Conservation (phyloP, 2,113 vertebrate genomes). For the Elgaria multicarinata region DNA sequence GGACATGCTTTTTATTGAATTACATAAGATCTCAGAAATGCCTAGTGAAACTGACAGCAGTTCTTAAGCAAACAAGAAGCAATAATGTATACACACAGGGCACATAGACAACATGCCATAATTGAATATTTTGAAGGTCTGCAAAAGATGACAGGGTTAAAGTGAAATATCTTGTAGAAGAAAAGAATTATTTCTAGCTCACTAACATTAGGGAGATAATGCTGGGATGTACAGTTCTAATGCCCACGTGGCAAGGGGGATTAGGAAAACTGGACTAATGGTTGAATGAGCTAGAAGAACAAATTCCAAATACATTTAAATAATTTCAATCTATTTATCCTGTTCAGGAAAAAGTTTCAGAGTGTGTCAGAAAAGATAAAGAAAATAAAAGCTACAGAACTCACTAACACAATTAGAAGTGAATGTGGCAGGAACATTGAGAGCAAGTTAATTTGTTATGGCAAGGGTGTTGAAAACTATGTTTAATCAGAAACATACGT, state of each 20-base stretch:
- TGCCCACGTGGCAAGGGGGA: neutral
- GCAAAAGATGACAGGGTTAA: neutral
- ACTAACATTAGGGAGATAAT: neutral
- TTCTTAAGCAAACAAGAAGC: neutral
- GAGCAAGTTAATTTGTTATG: no score
- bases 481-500: no score
- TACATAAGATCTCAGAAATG: neutral
- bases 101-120: neutral
- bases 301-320: neutral
- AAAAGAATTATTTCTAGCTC: neutral
- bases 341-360: neutral
- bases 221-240: neutral
- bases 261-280: neutral
- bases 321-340: neutral
- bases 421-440: neutral
- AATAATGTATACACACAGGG: neutral
- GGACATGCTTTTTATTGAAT: neutral
- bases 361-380: neutral
- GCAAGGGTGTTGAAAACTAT: no score
- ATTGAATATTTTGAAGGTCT: neutral
- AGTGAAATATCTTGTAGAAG: neutral
- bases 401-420: neutral
- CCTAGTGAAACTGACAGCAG: neutral
- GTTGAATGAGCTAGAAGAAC: neutral
- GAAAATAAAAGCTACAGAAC: neutral